phyloP scores from a whole-genome alignment of 2,113 vertebrate species.

The Corythoichthys haematopterus region DNA sequence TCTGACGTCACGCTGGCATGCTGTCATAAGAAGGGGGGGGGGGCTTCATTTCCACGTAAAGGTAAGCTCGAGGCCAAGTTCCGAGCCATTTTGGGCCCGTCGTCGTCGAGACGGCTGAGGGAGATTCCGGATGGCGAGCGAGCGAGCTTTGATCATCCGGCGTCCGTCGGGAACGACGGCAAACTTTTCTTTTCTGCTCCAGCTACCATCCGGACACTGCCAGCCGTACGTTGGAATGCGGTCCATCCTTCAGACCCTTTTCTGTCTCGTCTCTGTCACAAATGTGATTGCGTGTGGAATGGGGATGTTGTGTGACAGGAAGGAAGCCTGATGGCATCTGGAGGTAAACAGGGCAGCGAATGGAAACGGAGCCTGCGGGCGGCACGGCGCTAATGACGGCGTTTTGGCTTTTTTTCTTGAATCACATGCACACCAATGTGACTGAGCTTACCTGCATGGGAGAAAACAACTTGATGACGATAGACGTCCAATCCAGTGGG shows the following conservation, averaged over 20 bases:
- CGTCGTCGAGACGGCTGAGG: no score
- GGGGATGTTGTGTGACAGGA: conserved; percentile 39
- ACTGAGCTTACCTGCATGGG: no score
- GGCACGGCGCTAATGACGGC: conserved; percentile 4
- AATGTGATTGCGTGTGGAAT: background rate
- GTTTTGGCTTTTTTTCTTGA: background rate
- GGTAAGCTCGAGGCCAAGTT: no score
- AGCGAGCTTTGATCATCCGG: no score
- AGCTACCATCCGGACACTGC: background rate
- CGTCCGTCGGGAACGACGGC: no score
- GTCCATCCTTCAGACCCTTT: background rate
- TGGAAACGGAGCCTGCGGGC: conserved; percentile 60
- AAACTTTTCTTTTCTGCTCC: background rate
- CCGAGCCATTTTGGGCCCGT: no score
- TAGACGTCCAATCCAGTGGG: no score
- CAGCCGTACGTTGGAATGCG: background rate
- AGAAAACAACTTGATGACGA: no score
- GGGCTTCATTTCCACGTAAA: no score
- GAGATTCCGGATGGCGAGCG: no score
- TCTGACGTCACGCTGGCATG: no score
- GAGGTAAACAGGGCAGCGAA: conserved; percentile 57
- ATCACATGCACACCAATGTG: conserved; percentile 13
- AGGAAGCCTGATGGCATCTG: conserved; percentile 69
- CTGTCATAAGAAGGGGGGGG: no score
- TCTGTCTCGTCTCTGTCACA: background rate